Percentiles rank a stretch among this genome's conserved stretches.
Conservation (phyloP, 1,140 invertebrate genomes). For the Ceratina japonica region DNA sequence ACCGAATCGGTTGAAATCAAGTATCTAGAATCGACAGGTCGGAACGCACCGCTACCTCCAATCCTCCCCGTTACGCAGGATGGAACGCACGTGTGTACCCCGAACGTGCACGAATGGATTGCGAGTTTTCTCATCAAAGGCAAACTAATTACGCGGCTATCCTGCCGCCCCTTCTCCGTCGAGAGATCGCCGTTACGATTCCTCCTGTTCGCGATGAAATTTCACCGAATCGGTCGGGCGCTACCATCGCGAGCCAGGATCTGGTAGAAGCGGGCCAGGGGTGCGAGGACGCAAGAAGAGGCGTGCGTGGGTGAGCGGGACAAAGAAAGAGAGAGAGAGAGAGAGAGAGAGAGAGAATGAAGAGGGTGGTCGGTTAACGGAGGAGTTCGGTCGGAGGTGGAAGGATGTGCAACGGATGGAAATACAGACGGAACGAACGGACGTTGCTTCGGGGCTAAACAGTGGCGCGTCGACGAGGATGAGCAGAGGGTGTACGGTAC, state of each 20-base stretch:
- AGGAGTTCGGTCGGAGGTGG: conserved; percentile 8
- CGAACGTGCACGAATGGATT: conserved; percentile 14
- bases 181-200: conserved; percentile 58
- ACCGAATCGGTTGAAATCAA: no score
- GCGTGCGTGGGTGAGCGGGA: background rate
- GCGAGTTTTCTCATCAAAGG: conserved; percentile 56
- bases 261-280: no score
- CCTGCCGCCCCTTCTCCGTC: background rate
- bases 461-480: background rate
- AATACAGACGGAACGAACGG: conserved; percentile 35
- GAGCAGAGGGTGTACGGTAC: background rate
- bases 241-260: no score
- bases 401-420: conserved; percentile 39
- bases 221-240: conserved; percentile 31
- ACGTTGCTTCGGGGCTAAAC: conserved; percentile 50
- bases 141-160: conserved; percentile 59
- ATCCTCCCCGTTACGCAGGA: background rate
- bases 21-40: background rate
- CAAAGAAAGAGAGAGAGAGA: background rate
- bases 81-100: background rate
- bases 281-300: background rate
- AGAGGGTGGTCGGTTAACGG: conserved; percentile 23
- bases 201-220: conserved; percentile 58
- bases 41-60: background rate
- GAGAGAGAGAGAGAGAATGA: no score